Percentiles rank a stretch among this genome's conserved stretches.
These are phyloP conservation scores for Pangasianodon hypophthalmus DNA, from an alignment of 2,113 vertebrate species.

Conservation along the genomic window DNA sequence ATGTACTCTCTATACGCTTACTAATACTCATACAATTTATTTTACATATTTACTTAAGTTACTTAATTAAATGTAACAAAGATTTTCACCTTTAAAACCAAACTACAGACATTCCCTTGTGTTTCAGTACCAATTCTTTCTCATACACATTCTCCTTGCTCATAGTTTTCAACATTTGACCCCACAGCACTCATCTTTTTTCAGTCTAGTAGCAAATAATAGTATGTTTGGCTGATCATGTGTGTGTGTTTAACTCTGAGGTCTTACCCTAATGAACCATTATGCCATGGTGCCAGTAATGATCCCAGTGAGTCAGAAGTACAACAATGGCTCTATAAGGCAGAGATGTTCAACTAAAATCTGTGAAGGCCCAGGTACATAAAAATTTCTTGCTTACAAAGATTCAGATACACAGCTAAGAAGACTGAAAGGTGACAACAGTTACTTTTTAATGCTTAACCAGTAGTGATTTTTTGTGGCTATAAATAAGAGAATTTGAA, in stretches of 20 bases:
- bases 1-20: not conserved
- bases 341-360: not conserved
- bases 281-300: slow-evolving; percentile 9
- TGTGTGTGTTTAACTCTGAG: not conserved
- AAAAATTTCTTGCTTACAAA: not conserved
- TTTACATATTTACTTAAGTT: not conserved
- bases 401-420: not conserved
- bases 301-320: slow-evolving; percentile 32
- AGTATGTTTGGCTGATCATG: not conserved
- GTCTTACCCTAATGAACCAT: not conserved
- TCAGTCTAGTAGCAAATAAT: not conserved
- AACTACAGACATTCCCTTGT: not conserved
- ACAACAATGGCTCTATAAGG: not conserved
- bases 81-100: not conserved
- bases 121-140: not conserved
- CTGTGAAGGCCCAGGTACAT: not conserved
- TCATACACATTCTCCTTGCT: not conserved
- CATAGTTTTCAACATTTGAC: not conserved
- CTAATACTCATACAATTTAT: not conserved
- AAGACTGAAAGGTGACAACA: not conserved
- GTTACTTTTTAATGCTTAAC: not conserved
- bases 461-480: not conserved
- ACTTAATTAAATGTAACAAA: not conserved
- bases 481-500: not conserved
- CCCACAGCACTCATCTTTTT: not conserved